phyloP scores from a whole-genome alignment of 1,140 invertebrate species.

The Pseudomyrmex pallidus region DNA sequence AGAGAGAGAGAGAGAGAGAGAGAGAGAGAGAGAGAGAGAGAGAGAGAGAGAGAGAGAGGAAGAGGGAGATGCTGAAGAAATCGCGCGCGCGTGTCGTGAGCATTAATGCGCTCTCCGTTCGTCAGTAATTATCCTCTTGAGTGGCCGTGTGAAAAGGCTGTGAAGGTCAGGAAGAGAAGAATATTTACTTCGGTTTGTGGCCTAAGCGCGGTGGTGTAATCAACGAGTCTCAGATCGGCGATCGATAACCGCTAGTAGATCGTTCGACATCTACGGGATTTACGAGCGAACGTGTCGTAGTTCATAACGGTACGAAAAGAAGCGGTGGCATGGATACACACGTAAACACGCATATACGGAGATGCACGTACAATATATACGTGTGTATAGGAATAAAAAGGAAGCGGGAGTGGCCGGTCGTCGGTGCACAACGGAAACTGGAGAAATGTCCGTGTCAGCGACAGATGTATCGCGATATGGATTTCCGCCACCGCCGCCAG shows the following conservation, averaged over 20 bases:
- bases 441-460: slow-evolving; percentile 56
- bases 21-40: no score
- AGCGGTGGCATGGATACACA: slow-evolving; percentile 49
- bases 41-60: neutral
- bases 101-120: slow-evolving; percentile 39
- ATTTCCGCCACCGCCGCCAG: slow-evolving; percentile 41
- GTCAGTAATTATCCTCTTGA: slow-evolving; percentile 18
- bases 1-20: no score
- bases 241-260: slow-evolving; percentile 62
- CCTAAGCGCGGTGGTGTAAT: slow-evolving; percentile 52
- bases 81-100: slow-evolving; percentile 29
- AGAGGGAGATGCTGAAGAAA: slow-evolving; percentile 3
- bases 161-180: slow-evolving; percentile 34
- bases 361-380: neutral
- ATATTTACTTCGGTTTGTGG: slow-evolving; percentile 53
- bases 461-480: slow-evolving; percentile 69
- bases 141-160: slow-evolving; percentile 43
- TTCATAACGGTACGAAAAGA: slow-evolving; percentile 69
- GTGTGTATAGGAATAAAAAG: slow-evolving; percentile 29
- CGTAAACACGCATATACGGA: neutral
- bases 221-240: slow-evolving; percentile 52
- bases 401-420: slow-evolving; percentile 9
- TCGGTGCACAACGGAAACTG: slow-evolving; percentile 36
- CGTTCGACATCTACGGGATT: slow-evolving; percentile 64
- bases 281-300: slow-evolving; percentile 66